phyloP scores from a whole-genome alignment of 1,140 invertebrate species.

The Drosophila fuyamai region DNA sequence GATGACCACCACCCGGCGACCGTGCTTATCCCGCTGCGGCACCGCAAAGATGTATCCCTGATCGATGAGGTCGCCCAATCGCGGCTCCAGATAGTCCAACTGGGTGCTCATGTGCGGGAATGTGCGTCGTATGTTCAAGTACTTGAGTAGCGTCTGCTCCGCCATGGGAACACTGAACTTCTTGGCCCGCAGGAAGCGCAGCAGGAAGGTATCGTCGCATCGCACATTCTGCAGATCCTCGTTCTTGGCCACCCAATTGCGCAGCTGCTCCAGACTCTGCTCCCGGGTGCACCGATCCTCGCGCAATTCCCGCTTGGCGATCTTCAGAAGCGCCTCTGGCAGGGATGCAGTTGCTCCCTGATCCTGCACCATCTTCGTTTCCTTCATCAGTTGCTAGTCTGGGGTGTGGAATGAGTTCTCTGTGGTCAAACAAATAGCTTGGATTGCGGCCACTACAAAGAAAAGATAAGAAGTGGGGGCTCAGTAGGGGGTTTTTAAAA shows the following conservation, averaged over 20 bases:
- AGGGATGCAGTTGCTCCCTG: conserved; percentile 50
- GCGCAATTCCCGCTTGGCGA: conserved; percentile 88
- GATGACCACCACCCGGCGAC: conserved; percentile 89
- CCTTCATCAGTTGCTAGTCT: conserved; percentile 46
- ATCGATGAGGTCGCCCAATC: conserved; percentile 87
- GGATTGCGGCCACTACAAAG: conserved; percentile 18
- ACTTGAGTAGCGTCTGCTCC: conserved; percentile 91
- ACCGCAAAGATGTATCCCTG: conserved; percentile 90
- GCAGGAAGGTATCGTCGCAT: conserved; percentile 90
- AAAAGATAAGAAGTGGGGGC: background rate
- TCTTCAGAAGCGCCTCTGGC: conserved; percentile 84
- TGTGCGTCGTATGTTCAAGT: conserved; percentile 89
- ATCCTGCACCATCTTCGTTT: conserved; percentile 55
- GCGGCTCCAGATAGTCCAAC: conserved; percentile 88
- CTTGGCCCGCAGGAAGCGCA: conserved; percentile 91
- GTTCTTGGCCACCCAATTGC: conserved; percentile 89
- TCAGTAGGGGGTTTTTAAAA: background rate
- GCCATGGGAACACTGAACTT: conserved; percentile 93
- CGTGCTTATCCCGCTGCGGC: conserved; percentile 89
- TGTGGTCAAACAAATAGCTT: conserved; percentile 21
- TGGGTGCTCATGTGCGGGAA: conserved; percentile 88
- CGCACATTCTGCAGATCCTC: conserved; percentile 88
- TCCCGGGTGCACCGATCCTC: conserved; percentile 87
- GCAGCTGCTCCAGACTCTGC: conserved; percentile 87
- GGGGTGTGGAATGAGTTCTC: background rate